phyloP scores from a whole-genome alignment of 2,888 invertebrate species.

The Perithous albicinctus region DNA sequence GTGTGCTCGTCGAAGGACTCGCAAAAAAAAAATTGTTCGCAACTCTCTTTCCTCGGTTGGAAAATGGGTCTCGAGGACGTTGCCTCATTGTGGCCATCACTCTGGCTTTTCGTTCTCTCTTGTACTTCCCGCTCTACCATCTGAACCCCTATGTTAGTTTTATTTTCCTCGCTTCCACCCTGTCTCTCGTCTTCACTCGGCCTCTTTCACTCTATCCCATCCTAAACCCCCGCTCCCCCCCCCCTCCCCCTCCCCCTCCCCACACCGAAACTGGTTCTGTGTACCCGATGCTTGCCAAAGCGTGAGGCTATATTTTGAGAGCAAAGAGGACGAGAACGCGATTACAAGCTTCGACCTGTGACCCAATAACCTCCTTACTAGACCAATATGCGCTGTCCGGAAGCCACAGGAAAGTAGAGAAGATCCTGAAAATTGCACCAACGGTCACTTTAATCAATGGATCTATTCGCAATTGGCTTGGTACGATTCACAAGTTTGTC shows the following conservation, averaged over 20 bases:
- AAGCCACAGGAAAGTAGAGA: conserved; percentile 40
- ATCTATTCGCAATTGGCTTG: conserved; percentile 31
- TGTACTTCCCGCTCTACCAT: conserved; percentile 18
- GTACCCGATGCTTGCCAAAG: conserved; percentile 62
- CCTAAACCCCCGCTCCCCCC: conserved; percentile 4
- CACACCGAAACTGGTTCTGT: conserved; percentile 37
- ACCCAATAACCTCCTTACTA: conserved; percentile 63
- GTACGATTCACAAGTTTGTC: conserved; percentile 12
- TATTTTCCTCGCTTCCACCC: conserved; percentile 49
- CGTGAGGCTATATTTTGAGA: conserved; percentile 55
- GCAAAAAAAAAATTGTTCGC: conserved; percentile 71
- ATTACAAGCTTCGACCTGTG: conserved; percentile 59
- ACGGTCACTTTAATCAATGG: conserved; percentile 33
- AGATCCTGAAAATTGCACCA: conserved; percentile 37
- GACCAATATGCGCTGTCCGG: conserved; percentile 53
- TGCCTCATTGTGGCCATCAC: conserved; percentile 65
- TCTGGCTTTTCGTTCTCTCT: conserved; percentile 56
- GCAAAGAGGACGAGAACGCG: conserved; percentile 61
- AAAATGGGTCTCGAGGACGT: conserved; percentile 61
- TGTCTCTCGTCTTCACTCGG: conserved; percentile 45
- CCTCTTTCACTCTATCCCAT: conserved; percentile 32
- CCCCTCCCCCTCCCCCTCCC: conserved; percentile 4
- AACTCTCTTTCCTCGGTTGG: conserved; percentile 51
- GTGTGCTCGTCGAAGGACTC: conserved; percentile 70
- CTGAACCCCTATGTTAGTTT: conserved; percentile 38